A percentile compares a stretch with the other conserved stretches of the same genome.
Conservation (phyloP, 2,113 vertebrate genomes). For the Columba janthina region DNA sequence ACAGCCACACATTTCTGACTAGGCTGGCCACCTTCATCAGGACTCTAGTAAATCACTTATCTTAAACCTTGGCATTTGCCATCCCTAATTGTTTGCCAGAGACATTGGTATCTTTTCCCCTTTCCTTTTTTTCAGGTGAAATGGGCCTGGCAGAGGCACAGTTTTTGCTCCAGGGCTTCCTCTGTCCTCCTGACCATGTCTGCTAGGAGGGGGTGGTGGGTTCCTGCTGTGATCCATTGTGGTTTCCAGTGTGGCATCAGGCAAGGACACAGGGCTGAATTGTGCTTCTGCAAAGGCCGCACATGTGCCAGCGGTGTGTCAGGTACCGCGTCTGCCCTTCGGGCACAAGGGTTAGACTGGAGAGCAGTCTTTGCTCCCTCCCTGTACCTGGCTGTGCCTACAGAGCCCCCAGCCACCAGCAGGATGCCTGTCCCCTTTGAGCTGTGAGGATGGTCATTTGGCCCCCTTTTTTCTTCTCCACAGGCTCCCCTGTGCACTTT, state of each 20-base stretch:
- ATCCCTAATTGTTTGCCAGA: not conserved
- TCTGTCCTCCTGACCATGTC: not conserved
- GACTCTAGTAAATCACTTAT: not conserved
- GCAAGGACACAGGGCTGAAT: not conserved
- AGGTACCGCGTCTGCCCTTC: not conserved
- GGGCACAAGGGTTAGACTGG: fast-evolving
- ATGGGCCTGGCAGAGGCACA: not conserved
- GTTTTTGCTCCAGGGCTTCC: not conserved
- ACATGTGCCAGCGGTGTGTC: fast-evolving
- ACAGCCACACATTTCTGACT: not conserved
- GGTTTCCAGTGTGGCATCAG: not conserved
- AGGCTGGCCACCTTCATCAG: not conserved
- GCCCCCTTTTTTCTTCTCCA: fast-evolving
- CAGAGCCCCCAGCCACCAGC: not conserved
- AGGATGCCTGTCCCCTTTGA: not conserved
- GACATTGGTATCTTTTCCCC: not conserved
- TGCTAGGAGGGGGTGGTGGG: not conserved
- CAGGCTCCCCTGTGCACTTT: not conserved
- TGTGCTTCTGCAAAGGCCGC: not conserved
- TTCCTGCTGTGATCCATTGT: fast-evolving
- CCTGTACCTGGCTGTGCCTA: not conserved
- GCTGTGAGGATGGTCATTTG: not conserved
- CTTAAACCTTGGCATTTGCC: not conserved
- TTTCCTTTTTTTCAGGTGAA: not conserved
- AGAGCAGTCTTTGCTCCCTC: not conserved